Evolutionary conservation across 2,113 vertebrate species (phyloP).

Genomic region (Pelecanoides urinatrix): DNA sequence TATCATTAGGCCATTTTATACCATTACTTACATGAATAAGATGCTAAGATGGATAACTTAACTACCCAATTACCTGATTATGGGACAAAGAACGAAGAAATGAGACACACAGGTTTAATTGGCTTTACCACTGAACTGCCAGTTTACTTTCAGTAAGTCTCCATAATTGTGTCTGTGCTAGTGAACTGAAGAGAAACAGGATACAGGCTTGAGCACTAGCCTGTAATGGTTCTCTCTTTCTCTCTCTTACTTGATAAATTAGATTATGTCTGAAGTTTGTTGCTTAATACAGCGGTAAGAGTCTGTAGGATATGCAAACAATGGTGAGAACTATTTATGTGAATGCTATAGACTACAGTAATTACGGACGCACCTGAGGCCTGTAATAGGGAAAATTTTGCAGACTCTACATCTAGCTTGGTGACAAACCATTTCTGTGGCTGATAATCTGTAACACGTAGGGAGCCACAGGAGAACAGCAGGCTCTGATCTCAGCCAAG

Average conservation of each 20-base stretch:
- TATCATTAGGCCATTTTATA: not conserved
- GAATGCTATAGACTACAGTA: not conserved
- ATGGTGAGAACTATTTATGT: not conserved
- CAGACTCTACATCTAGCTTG: conserved; percentile 76
- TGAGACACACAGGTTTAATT: not conserved
- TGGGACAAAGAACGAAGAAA: not conserved
- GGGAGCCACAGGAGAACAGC: conserved; percentile 82
- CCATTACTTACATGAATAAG: not conserved
- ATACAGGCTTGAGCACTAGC: not conserved
- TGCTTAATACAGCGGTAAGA: not conserved
- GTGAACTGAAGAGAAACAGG: not conserved
- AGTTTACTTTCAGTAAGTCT: not conserved
- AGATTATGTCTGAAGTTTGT: not conserved
- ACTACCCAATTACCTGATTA: not conserved
- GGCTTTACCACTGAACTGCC: not conserved
- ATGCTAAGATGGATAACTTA: not conserved
- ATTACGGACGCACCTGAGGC: conserved; percentile 74
- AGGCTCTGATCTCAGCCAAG: conserved; percentile 81
- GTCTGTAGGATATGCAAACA: not conserved
- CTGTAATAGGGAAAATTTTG: conserved; percentile 76
- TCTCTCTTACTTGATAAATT: not conserved
- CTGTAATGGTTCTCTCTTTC: not conserved
- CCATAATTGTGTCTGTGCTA: not conserved
- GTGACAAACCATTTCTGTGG: conserved; percentile 73
- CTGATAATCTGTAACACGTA: conserved; percentile 72